Evolutionary conservation across 2,797 vertebrate genomes (phyloP).

Genomic region (Pseudomugil tenellus): DNA sequence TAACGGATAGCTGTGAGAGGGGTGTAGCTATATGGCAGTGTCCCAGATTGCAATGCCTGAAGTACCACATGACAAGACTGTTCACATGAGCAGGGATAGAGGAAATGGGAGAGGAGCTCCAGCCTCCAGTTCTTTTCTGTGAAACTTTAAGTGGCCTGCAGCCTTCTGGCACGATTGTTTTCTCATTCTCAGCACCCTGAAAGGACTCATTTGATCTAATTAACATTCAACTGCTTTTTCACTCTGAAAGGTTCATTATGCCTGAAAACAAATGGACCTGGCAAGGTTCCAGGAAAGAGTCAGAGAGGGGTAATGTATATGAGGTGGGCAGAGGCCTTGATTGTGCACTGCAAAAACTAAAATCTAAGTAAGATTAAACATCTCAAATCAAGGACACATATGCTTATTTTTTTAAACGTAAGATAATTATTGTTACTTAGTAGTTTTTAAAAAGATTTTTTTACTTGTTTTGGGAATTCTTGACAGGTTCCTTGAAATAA

Average conservation of each 20-base stretch:
- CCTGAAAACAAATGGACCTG: constrained; percentile 60
- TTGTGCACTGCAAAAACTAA: too few relatives aligned
- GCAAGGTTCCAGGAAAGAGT: constrained; percentile 64
- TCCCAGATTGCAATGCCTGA: constrained; percentile 34
- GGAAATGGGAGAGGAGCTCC: constrained; percentile 46
- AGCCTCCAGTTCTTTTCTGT: constrained; percentile 46
- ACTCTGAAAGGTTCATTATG: constrained; percentile 82
- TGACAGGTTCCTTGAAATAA: too few relatives aligned
- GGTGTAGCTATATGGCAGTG: constrained; percentile 53
- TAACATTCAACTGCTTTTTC: constrained; percentile 81
- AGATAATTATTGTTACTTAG: too few relatives aligned
- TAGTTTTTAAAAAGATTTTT: too few relatives aligned
- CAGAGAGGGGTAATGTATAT: constrained; percentile 33
- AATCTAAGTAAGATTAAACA: too few relatives aligned
- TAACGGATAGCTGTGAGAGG: constrained; percentile 41
- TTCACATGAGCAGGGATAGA: constrained; percentile 35
- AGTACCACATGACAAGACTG: constrained; percentile 36
- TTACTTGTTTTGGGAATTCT: too few relatives aligned
- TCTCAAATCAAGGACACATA: too few relatives aligned
- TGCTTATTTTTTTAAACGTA: too few relatives aligned
- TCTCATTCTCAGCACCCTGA: constrained; percentile 72
- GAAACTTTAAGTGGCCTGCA: constrained; percentile 61
- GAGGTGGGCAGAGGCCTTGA: constrained; percentile 39
- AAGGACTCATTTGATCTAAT: constrained; percentile 81
- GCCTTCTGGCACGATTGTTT: constrained; percentile 70